Conservation (phyloP, 2,888 invertebrate genomes). For the Craniophora ligustri region DNA sequence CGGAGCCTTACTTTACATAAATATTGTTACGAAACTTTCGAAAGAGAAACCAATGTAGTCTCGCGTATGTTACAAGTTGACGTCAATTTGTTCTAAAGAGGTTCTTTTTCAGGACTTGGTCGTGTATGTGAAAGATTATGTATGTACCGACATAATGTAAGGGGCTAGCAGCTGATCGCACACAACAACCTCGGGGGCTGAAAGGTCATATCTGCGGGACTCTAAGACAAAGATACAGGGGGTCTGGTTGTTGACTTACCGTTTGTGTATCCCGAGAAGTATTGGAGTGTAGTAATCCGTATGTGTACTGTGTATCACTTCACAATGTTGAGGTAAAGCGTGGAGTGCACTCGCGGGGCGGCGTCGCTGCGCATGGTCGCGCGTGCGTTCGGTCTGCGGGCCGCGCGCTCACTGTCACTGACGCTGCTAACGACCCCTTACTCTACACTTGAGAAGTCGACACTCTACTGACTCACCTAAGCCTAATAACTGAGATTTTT, state of each 20-base stretch:
- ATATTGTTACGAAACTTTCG: constrained; percentile 72
- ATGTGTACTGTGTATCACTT: constrained; percentile 72
- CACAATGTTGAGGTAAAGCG: constrained; percentile 72
- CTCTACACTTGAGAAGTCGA: constrained; percentile 21
- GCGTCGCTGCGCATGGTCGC: constrained; percentile 75
- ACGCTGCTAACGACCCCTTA: constrained; percentile 46
- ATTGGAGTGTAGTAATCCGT: constrained; percentile 66
- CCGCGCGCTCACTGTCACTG: constrained; percentile 83
- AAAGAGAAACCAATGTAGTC: constrained; percentile 69
- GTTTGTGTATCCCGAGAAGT: constrained; percentile 48
- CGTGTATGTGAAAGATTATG: not conserved
- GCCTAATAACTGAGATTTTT: constrained; percentile 1
- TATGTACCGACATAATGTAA: constrained; percentile 48
- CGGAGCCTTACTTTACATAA: constrained; percentile 55
- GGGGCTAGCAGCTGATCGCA: constrained; percentile 77
- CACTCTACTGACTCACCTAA: constrained; percentile 43
- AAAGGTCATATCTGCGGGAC: constrained; percentile 56
- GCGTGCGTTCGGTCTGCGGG: constrained; percentile 73
- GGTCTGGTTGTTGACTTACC: constrained; percentile 57
- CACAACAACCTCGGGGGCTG: constrained; percentile 51
- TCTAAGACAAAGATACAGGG: constrained; percentile 1
- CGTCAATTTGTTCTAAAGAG: not conserved
- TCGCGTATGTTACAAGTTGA: constrained; percentile 7
- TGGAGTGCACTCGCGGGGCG: constrained; percentile 77
- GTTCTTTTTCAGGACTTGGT: not conserved